Evolutionary conservation across 2,113 vertebrate genomes (phyloP).

Genomic region (Probosciger aterrimus): DNA sequence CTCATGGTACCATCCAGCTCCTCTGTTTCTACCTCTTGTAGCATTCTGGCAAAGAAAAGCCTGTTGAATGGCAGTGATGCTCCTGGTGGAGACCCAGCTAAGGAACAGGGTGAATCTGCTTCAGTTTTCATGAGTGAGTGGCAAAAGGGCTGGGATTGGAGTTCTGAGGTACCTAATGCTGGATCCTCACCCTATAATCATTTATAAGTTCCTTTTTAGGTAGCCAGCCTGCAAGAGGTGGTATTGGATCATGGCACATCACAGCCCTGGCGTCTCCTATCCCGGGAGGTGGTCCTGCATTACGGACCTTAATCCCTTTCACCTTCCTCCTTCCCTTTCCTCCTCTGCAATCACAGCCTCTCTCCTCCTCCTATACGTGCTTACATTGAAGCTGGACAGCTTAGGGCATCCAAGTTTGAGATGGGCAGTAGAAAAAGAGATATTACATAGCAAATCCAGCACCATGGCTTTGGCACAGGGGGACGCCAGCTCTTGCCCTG

Average conservation of each 20-base stretch:
- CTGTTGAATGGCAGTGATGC: too few relatives aligned
- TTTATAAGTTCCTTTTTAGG: background rate
- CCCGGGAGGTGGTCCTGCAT: background rate
- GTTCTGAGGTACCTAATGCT: background rate
- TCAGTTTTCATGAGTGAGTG: background rate
- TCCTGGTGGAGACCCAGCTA: background rate
- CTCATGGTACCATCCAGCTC: background rate
- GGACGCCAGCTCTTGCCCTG: background rate
- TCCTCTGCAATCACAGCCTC: background rate
- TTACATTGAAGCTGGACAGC: background rate
- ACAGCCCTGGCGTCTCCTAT: background rate
- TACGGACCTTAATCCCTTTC: fast-evolving
- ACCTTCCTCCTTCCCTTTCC: background rate
- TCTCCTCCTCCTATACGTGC: background rate
- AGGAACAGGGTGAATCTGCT: background rate
- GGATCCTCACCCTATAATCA: background rate
- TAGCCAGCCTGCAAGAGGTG: too few relatives aligned
- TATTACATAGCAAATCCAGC: fast-evolving
- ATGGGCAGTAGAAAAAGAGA: background rate
- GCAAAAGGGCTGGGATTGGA: background rate
- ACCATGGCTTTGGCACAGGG: background rate
- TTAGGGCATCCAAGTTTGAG: background rate
- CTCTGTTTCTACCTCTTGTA: background rate
- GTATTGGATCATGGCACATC: fast-evolving
- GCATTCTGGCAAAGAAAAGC: background rate